Base-by-base conservation (phyloP, 2,888 invertebrate genomes). In the Cepaea hortensis region DNA sequence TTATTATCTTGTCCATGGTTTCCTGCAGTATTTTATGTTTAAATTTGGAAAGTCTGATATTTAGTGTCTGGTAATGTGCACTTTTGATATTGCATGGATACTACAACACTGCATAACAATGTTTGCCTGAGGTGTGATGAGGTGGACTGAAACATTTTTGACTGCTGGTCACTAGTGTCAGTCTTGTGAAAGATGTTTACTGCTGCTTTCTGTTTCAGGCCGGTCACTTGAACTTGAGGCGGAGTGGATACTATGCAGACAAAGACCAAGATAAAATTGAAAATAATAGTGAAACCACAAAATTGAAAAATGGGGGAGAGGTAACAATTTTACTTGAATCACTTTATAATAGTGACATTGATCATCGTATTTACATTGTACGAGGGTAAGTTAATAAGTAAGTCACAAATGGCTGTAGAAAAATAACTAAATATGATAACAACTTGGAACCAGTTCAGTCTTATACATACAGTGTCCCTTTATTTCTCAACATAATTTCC, bases 161-260 rank as follows among this genome's bases (percentile, higher is more conserved):
- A 35, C 35, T 23, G 18, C 20, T 20, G 75, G 7, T 20, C n/a
- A 61, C 13, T 20, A 23, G 15, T 72, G 48, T 23, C 11, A 23
- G 50, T 23, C 72, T 9, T 48, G 18, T 23, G 0, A 15, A 35
- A 35, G 20, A 13, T 55, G 55, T 55, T 55, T 55, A 55, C 11
- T 55, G 11, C 46, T 55, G 50, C 11, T 73, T 1, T 77, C 62
- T 55, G 68, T 85, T 82, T 50, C 81, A 93, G 92, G 91, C 91
- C 9, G 91, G 91, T 87, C 91, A 92, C 61, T 85, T 93, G 83
- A 92, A 92, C 68, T 68, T 88, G 23, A 85, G 79, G 61, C 84
- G 61, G 68, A 88, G 88, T 82, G 86, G 86, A 20, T 46, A 68
- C 15, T 84, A 86, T 79, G 62, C 75, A 75, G 88, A 85, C 23